Evolutionary conservation across 2,797 vertebrate species (phyloP).

Genomic region (Sebastes vulpes): DNA sequence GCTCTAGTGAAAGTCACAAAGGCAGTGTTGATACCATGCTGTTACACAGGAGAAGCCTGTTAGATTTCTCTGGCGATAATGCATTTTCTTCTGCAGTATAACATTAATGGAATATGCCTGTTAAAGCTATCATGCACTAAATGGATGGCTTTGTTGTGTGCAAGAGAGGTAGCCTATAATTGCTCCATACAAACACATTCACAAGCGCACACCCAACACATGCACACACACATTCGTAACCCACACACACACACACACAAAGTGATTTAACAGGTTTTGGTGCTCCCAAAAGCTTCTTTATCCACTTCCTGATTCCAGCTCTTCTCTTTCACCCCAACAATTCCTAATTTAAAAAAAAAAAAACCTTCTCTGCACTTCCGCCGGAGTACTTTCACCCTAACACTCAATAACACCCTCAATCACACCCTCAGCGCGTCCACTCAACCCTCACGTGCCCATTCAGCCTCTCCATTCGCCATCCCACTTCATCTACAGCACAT

Average conservation of each 20-base stretch:
- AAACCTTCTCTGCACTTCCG: constrained; percentile 61
- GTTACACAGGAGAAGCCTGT: not conserved
- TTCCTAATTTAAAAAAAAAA: constrained; percentile 72
- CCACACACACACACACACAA: constrained; percentile 42
- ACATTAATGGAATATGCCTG: constrained; percentile 60
- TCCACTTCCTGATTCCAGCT: constrained; percentile 61
- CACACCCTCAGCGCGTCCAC: constrained; percentile 61
- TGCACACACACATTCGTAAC: constrained; percentile 22
- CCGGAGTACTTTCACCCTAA: constrained; percentile 58
- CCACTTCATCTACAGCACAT: constrained; percentile 75
- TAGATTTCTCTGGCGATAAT: constrained; percentile 61
- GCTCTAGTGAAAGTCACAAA: constrained; percentile 1
- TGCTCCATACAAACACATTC: constrained; percentile 24
- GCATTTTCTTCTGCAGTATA: constrained; percentile 39
- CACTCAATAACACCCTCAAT: constrained; percentile 70
- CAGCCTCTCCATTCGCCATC: constrained; percentile 56
- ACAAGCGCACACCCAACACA: constrained; percentile 14
- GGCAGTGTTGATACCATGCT: not conserved
- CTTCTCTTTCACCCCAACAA: constrained; percentile 74
- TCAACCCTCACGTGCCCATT: constrained; percentile 71
- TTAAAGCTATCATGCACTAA: constrained; percentile 61
- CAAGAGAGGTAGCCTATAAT: constrained; percentile 48
- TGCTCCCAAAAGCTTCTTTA: constrained; percentile 53
- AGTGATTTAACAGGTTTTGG: constrained; percentile 60
- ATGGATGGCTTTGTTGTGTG: constrained; percentile 59